phyloP scores from a whole-genome alignment of 2,113 vertebrate species.

The Oreochromis tanganicae region DNA sequence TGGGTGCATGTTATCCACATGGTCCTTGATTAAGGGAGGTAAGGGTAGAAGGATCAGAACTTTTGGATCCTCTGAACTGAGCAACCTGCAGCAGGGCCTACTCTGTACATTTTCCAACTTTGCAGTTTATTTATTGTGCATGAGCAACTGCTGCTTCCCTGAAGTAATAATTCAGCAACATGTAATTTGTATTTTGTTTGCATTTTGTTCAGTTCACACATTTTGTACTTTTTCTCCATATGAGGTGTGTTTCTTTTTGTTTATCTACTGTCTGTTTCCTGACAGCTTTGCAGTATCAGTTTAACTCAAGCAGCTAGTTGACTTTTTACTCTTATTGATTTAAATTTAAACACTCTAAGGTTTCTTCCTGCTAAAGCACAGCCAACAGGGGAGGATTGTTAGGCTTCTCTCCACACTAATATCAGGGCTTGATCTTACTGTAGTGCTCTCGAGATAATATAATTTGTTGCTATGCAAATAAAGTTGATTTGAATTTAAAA shows the following conservation, averaged over 20 bases:
- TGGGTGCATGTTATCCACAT: too few relatives aligned
- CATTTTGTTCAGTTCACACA: not conserved
- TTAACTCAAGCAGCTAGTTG: not conserved
- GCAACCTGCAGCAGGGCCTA: too few relatives aligned
- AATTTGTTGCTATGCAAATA: not conserved
- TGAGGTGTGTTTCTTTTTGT: not conserved
- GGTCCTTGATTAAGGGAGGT: too few relatives aligned
- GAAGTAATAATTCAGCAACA: not conserved
- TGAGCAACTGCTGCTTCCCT: not conserved
- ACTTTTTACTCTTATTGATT: not conserved
- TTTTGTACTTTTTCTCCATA: not conserved
- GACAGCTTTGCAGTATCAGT: not conserved
- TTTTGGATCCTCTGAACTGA: too few relatives aligned
- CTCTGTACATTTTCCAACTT: too few relatives aligned
- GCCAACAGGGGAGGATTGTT: not conserved
- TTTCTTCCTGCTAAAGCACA: not conserved
- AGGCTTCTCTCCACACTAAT: not conserved
- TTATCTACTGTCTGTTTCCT: not conserved
- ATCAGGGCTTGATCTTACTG: not conserved
- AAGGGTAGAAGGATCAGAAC: too few relatives aligned
- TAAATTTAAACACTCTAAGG: not conserved
- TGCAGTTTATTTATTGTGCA: not conserved
- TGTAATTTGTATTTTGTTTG: not conserved
- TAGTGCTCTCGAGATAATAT: not conserved
- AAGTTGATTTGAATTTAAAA: not conserved